phyloP scores from a whole-genome alignment of 2,113 vertebrate species.

The Jaculus jaculus region DNA sequence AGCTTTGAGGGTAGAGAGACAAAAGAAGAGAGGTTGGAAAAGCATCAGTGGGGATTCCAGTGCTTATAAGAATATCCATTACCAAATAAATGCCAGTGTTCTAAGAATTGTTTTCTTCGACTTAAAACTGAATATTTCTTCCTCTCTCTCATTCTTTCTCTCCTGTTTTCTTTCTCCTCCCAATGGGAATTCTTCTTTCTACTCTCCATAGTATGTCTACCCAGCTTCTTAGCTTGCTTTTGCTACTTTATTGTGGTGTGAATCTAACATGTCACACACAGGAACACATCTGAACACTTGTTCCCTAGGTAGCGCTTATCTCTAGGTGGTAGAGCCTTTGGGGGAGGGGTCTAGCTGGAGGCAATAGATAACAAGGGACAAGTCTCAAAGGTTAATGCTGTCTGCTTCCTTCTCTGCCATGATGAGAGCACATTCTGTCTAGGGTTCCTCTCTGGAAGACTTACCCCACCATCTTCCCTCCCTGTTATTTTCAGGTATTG shows the following conservation, averaged over 20 bases:
- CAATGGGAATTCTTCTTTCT: background rate
- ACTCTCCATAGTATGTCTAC: background rate
- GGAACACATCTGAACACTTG: too few relatives aligned
- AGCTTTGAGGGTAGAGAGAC: background rate
- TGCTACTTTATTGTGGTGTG: background rate
- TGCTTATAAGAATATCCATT: background rate
- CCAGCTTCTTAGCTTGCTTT: background rate
- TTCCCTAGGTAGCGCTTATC: background rate
- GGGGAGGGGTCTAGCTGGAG: background rate
- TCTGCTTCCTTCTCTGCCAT: background rate
- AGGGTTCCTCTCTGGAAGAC: background rate
- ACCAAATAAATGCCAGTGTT: background rate
- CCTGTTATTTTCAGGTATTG: background rate
- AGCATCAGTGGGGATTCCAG: background rate
- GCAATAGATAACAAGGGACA: background rate
- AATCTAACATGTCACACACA: too few relatives aligned
- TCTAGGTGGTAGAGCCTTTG: background rate
- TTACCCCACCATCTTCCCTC: background rate
- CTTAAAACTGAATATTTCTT: background rate
- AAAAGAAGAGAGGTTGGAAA: background rate
- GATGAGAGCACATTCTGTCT: background rate
- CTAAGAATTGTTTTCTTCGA: background rate
- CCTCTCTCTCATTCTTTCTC: background rate
- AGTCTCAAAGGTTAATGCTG: background rate
- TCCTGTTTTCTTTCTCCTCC: fast-evolving